phyloP scores from a whole-genome alignment of 1,140 invertebrate species.

The Orchesella cincta region DNA sequence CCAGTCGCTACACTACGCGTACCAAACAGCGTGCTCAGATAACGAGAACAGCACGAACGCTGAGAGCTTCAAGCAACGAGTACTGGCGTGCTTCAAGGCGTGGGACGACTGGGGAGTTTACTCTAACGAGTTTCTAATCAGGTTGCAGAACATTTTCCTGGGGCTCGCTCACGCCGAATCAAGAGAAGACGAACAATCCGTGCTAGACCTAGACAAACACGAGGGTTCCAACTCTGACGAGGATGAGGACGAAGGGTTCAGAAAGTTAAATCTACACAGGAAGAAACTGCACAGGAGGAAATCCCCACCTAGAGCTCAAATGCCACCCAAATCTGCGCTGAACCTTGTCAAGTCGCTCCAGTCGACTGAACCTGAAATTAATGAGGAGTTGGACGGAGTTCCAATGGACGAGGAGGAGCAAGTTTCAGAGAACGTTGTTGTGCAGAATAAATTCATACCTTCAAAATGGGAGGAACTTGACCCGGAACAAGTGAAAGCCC shows the following conservation, averaged over 20 bases:
- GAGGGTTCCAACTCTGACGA: constrained; percentile 42
- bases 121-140: constrained; percentile 87
- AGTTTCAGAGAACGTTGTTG: constrained; percentile 53
- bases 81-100: constrained; percentile 90
- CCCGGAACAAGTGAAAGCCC: constrained; percentile 78
- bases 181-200: constrained; percentile 24
- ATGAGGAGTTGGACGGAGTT: constrained; percentile 73
- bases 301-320: constrained; percentile 47
- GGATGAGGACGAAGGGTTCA: constrained; percentile 39
- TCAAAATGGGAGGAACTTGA: constrained; percentile 96
- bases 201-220: too few relatives aligned
- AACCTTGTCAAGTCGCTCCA: constrained; percentile 47
- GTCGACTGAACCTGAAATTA: constrained; percentile 39
- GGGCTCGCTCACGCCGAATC: constrained; percentile 60
- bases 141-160: constrained; percentile 87
- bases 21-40: constrained; percentile 59
- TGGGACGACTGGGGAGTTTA: constrained; percentile 99
- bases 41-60: constrained; percentile 88
- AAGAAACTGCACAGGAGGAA: constrained; percentile 31
- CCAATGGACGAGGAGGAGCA: constrained; percentile 65
- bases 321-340: constrained; percentile 48
- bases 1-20: constrained; percentile 74
- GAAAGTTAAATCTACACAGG: constrained; percentile 8
- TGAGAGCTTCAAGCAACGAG: constrained; percentile 93
- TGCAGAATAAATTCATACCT: constrained; percentile 67